Evolutionary conservation across 2,797 vertebrate species (phyloP), one percentile per base, ranked within the genome.

Genomic region (Podarcis lilfordi): DNA sequence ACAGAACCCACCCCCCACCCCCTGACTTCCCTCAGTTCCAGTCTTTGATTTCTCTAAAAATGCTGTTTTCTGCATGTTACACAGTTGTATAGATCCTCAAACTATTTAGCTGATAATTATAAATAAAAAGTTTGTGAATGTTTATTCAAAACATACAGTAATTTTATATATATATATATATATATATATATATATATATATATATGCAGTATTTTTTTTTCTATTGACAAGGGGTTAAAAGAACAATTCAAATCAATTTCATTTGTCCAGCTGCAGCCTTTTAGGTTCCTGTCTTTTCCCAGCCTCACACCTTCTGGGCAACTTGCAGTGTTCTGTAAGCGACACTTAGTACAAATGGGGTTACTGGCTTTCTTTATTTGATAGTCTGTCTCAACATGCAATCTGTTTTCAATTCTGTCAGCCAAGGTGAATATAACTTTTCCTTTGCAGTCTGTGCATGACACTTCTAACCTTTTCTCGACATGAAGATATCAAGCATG

Each of bases 331-430:
- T 77, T 25, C 40, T 85, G 15, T 71, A 90, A 82, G 45, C 15
- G 27, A 78, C 3, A 25, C 1, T 21, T 79, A 91, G 40, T 1
- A 45, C 7, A 75, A 71, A 84, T 45, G 71, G 88, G n/a, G 37
- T 6, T 74, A 84, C 83, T 74, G 4, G n/a, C 5, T 8, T 32
- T 32, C n/a, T 86, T 83, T 40, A 27, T 91, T 90, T 88, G 68
- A 79, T 80, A 13, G 40, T 32, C 37, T 86, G 35, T 71, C 40
- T 88, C 69, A 87, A 1, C 37, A 59, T 2, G 5, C 88, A 82
- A n/a, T 69, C 59, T 6, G 6, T 79, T 91, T 91, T 79, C 76
- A 89, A 83, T 35, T n/a, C 25, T 68, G 66, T 59, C 84, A 83
- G 86, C 40, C 50, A 85, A 89, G 40, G 64, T 76, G n/a, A 77